These are phyloP conservation scores for Coremacera marginata DNA, from an alignment of 2,888 invertebrate species.

Conservation along the genomic window DNA sequence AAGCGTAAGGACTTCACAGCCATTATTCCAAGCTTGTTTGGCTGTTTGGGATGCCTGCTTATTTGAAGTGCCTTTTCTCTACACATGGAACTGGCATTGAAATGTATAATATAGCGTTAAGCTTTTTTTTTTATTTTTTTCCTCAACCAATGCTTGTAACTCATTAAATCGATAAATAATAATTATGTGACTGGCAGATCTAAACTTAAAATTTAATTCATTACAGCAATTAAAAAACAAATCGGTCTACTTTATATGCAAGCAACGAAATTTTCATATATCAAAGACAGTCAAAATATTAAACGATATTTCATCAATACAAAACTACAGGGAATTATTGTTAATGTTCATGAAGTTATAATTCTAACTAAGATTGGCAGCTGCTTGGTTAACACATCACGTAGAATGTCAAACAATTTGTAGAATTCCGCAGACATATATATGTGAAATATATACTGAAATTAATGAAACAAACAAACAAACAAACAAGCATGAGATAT, in stretches of 20 bases:
- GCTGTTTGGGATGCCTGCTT: no score
- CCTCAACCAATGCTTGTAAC: no score
- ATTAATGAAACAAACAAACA: constrained; percentile 9
- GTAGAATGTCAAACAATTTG: constrained; percentile 15
- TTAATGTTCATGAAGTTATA: background rate
- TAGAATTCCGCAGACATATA: constrained; percentile 11
- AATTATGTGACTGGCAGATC: no score
- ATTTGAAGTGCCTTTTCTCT: no score
- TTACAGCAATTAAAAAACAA: background rate
- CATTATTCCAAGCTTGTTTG: no score
- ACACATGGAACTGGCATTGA: no score
- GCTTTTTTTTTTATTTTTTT: no score
- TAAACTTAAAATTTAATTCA: background rate
- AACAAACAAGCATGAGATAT: background rate
- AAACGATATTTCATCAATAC: background rate
- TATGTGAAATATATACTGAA: constrained; percentile 18
- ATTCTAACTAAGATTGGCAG: background rate
- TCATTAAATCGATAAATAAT: no score
- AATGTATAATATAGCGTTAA: no score
- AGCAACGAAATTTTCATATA: constrained; percentile 5
- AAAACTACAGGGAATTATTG: background rate
- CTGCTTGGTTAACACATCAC: constrained; percentile 16
- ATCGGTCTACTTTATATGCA: background rate
- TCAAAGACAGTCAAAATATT: constrained; percentile 1
- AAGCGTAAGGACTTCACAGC: no score